Conservation (phyloP, 2,113 vertebrate genomes). For the Burhinus bistriatus region DNA sequence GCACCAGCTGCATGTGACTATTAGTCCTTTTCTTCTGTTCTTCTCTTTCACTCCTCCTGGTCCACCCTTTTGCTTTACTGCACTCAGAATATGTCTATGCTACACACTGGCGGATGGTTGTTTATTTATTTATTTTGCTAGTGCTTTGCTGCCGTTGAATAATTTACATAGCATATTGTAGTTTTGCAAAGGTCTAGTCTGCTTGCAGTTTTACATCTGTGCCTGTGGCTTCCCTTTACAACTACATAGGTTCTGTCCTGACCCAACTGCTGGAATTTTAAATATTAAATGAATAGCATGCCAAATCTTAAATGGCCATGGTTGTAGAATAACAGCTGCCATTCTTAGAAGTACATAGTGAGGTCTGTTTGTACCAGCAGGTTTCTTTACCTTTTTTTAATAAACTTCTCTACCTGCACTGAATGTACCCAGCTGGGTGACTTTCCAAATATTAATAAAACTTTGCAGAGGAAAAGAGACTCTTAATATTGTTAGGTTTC, state of each 20-base stretch:
- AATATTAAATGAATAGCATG: background rate
- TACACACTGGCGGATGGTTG: background rate
- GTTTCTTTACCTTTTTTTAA: background rate
- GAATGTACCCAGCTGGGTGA: background rate
- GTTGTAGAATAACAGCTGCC: background rate
- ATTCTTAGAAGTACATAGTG: background rate
- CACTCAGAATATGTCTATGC: background rate
- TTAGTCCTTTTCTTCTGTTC: background rate
- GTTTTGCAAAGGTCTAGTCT: background rate
- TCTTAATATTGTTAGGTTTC: background rate
- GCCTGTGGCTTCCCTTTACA: background rate
- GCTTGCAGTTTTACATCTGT: background rate
- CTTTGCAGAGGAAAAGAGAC: background rate
- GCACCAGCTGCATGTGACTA: background rate
- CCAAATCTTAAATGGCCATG: background rate
- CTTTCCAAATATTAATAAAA: background rate
- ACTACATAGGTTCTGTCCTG: background rate
- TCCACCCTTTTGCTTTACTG: background rate
- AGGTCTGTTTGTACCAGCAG: background rate
- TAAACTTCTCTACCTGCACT: background rate
- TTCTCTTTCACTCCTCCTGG: background rate
- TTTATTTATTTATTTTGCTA: background rate
- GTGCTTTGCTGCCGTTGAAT: background rate
- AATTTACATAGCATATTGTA: background rate
- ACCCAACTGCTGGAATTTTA: background rate